Conservation (phyloP, 2,113 vertebrate species). For the Crotalus viridis region DNA sequence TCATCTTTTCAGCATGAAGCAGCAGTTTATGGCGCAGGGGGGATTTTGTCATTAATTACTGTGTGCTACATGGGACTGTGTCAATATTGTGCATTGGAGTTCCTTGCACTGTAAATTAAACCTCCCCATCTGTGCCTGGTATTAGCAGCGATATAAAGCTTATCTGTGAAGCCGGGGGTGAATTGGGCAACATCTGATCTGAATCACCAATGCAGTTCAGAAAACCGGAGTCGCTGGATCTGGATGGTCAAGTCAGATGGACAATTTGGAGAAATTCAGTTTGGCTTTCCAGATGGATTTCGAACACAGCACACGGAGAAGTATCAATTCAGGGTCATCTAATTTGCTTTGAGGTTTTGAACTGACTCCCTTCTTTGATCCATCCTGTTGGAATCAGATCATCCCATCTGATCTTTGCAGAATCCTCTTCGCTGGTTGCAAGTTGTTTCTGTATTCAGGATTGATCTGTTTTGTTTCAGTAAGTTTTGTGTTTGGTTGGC, state of each 20-base stretch:
- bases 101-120: slow-evolving; percentile 1
- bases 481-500: background rate
- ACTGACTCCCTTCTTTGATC: background rate
- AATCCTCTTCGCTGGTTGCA: background rate
- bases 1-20: background rate
- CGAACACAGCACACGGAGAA: background rate
- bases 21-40: background rate
- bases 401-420: background rate
- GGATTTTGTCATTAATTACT: background rate
- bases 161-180: background rate
- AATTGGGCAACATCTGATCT: background rate
- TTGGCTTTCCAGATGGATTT: background rate
- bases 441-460: background rate
- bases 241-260: background rate
- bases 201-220: background rate
- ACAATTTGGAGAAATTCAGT: background rate
- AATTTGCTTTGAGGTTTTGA: background rate
- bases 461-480: background rate
- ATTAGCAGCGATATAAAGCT: background rate
- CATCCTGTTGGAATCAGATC: background rate
- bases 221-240: background rate
- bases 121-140: background rate
- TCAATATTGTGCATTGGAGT: background rate
- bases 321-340: background rate
- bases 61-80: background rate